Evolutionary conservation across 2,888 invertebrate genomes (phyloP).

Genomic region (Lycophotia porphyrea): DNA sequence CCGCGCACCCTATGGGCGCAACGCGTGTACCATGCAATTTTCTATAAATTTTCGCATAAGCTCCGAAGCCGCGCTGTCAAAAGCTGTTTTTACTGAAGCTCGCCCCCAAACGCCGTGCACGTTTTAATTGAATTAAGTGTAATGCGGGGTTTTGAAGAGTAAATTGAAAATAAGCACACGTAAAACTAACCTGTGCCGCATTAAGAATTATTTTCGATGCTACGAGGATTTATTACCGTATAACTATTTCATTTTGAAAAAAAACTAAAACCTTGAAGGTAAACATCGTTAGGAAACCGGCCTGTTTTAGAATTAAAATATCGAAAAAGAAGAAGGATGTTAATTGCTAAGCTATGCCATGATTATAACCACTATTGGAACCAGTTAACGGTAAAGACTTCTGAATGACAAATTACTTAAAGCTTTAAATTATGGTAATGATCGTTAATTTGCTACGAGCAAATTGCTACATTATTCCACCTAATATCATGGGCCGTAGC

Average conservation of each 20-base stretch:
- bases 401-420: constrained; percentile 59
- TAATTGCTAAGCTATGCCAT: background rate
- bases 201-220: constrained; percentile 11
- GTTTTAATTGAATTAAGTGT: constrained; percentile 86
- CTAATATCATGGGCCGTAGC: constrained; percentile 65
- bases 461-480: constrained; percentile 65
- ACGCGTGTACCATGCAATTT: constrained; percentile 88
- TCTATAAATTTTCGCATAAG: constrained; percentile 90
- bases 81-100: constrained; percentile 86
- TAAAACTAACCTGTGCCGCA: constrained; percentile 23
- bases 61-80: constrained; percentile 88
- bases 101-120: constrained; percentile 77
- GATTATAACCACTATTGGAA: constrained; percentile 26
- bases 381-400: constrained; percentile 46
- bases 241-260: constrained; percentile 2
- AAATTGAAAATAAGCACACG: constrained; percentile 46
- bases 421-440: constrained; percentile 62
- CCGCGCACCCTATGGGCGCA: constrained; percentile 85
- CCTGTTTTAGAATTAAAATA: background rate
- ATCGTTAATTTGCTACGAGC: constrained; percentile 59
- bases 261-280: background rate
- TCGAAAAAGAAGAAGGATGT: background rate
- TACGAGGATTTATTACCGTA: constrained; percentile 8
- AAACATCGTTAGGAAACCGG: background rate
- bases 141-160: constrained; percentile 70